phyloP scores from a whole-genome alignment of 2,888 invertebrate species.

The Clepsis dumicolana region DNA sequence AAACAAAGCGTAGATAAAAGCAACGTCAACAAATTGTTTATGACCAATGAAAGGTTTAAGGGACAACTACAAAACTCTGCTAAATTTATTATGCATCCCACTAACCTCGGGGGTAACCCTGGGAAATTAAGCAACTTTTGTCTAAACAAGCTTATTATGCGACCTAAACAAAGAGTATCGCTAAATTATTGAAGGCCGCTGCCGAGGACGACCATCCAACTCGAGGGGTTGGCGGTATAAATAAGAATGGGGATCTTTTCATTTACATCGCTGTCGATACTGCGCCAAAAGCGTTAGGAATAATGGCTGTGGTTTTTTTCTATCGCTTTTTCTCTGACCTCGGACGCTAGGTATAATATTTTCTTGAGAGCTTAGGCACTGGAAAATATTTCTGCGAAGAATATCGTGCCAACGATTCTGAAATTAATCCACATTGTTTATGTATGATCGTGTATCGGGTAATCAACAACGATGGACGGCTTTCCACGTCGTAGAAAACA shows the following conservation, averaged over 20 bases:
- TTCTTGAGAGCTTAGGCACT: conserved; percentile 16
- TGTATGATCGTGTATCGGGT: background rate
- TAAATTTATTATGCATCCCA: conserved; percentile 43
- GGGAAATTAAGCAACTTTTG: conserved; percentile 44
- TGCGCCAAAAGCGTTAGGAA: conserved; percentile 35
- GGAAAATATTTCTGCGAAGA: background rate
- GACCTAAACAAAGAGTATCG: conserved; percentile 45
- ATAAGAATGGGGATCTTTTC: conserved; percentile 40
- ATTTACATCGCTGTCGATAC: conserved; percentile 41
- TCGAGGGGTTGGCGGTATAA: conserved; percentile 35
- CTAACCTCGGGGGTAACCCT: conserved; percentile 40
- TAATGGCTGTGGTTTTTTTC: conserved; percentile 36
- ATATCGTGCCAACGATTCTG: conserved; percentile 4
- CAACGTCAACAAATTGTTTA: conserved; percentile 9
- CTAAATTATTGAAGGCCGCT: conserved; percentile 36
- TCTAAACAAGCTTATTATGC: conserved; percentile 44
- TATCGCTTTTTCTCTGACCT: conserved; percentile 30
- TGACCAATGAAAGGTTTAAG: conserved; percentile 27
- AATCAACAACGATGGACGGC: conserved; percentile 4
- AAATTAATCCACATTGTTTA: conserved; percentile 13
- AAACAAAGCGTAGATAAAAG: background rate
- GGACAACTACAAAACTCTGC: conserved; percentile 27
- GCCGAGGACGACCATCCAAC: conserved; percentile 29
- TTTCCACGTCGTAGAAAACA: background rate
- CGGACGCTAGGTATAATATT: conserved; percentile 12